Evolutionary conservation across 2,888 invertebrate genomes (phyloP).

Genomic region (Acrobasis consociella): DNA sequence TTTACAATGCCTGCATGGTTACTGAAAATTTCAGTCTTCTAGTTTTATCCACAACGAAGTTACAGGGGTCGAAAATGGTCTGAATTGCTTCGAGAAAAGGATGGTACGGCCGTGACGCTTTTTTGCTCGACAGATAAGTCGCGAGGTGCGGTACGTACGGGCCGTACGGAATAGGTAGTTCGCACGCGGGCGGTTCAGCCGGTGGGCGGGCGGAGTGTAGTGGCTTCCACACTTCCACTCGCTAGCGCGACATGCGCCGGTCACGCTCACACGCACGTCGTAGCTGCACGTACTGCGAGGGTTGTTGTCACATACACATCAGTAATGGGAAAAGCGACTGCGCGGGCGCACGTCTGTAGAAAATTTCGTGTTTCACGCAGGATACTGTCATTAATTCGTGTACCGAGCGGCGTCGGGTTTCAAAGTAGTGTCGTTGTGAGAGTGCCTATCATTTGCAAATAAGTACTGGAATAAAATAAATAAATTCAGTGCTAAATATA

Average conservation of each 20-base stretch:
- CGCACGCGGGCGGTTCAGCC: neutral
- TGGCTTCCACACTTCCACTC: no score
- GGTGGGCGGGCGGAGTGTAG: neutral
- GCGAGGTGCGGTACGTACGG: no score
- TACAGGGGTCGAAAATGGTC: no score
- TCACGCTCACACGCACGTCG: neutral
- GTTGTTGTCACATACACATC: neutral
- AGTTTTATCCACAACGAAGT: no score
- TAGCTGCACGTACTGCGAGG: neutral
- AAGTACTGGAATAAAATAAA: neutral
- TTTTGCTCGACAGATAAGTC: no score
- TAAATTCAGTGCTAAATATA: neutral
- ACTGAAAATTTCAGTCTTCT: no score
- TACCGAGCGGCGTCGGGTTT: neutral
- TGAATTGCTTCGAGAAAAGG: no score
- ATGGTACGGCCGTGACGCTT: no score
- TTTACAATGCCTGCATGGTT: no score
- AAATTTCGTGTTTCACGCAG: neutral
- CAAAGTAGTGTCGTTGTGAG: neutral
- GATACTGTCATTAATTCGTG: slow-evolving; percentile 1
- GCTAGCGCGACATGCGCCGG: neutral
- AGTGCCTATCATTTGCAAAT: neutral
- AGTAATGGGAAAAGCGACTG: neutral
- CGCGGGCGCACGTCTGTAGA: slow-evolving; percentile 5
- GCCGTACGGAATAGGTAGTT: no score